These are phyloP conservation scores for Busseola fusca DNA, from an alignment of 2,888 invertebrate species.

Conservation along the genomic window DNA sequence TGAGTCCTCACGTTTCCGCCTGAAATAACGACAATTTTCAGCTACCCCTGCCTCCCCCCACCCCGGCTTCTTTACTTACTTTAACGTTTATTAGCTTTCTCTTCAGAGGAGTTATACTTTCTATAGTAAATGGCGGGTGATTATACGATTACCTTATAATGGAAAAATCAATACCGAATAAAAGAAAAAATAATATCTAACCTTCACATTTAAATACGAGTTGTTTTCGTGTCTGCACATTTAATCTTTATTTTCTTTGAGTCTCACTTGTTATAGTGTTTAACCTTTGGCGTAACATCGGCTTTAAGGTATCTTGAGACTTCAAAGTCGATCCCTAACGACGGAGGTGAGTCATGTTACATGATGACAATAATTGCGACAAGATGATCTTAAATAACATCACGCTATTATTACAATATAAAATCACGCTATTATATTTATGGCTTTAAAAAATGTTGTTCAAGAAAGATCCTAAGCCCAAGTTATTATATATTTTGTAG, in stretches of 20 bases:
- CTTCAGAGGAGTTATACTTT: slow-evolving; percentile 9
- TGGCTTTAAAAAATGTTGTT: background rate
- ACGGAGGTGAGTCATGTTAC: background rate
- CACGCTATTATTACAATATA: slow-evolving; percentile 1
- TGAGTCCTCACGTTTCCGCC: slow-evolving; percentile 9
- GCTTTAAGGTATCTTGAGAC: slow-evolving; percentile 14
- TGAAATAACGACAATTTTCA: slow-evolving; percentile 12
- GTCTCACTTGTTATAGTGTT: slow-evolving; percentile 2
- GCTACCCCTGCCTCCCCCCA: no score
- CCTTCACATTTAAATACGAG: background rate
- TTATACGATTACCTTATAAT: background rate
- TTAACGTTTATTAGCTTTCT: background rate
- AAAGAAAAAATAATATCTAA: slow-evolving; percentile 15
- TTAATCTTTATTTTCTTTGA: slow-evolving; percentile 8
- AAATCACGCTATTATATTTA: slow-evolving; percentile 3
- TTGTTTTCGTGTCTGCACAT: background rate
- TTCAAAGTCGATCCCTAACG: slow-evolving; percentile 4
- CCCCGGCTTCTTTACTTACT: background rate
- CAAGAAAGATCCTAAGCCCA: background rate
- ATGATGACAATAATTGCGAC: background rate
- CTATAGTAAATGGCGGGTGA: background rate
- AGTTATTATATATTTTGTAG: background rate
- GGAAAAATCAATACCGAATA: slow-evolving; percentile 24
- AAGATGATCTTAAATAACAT: background rate
- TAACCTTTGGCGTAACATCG: slow-evolving; percentile 7